Evolutionary conservation across 37 sponge, comb jelly and placozoan species (phyloP).

Genomic region (Cliona cf. orientalis): DNA sequence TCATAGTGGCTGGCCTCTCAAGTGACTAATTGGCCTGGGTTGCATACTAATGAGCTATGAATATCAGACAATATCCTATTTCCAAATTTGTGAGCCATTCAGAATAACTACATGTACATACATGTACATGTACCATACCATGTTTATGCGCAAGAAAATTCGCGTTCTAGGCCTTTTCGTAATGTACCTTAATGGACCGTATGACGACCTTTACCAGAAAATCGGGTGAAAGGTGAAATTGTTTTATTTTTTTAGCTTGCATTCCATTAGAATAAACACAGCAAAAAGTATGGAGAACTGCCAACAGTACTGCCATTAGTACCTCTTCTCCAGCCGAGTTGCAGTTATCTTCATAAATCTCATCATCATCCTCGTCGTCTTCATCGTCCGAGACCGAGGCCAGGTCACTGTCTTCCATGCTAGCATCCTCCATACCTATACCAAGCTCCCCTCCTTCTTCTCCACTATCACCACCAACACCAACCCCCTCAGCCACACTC

Average conservation of each 20-base stretch:
- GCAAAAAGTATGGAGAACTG: background rate
- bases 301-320: too few species aligned
- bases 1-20: too few species aligned
- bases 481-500: background rate
- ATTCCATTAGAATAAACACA: background rate
- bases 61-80: background rate
- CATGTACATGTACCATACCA: too few species aligned
- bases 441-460: constrained; percentile 15
- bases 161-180: too few species aligned
- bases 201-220: too few species aligned
- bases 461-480: background rate
- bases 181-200: too few species aligned
- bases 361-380: constrained; percentile 31
- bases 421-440: background rate
- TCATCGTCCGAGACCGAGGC: constrained; percentile 32
- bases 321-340: constrained; percentile 94
- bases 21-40: too few species aligned
- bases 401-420: constrained; percentile 10
- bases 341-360: constrained; percentile 74
- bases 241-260: too few species aligned
- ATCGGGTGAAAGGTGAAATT: too few species aligned
- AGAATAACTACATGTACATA: background rate
- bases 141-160: background rate
- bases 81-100: background rate
- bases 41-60: too few species aligned